Conservation (phyloP, 2,113 vertebrate species). For the Herpetotheres cachinnans region DNA sequence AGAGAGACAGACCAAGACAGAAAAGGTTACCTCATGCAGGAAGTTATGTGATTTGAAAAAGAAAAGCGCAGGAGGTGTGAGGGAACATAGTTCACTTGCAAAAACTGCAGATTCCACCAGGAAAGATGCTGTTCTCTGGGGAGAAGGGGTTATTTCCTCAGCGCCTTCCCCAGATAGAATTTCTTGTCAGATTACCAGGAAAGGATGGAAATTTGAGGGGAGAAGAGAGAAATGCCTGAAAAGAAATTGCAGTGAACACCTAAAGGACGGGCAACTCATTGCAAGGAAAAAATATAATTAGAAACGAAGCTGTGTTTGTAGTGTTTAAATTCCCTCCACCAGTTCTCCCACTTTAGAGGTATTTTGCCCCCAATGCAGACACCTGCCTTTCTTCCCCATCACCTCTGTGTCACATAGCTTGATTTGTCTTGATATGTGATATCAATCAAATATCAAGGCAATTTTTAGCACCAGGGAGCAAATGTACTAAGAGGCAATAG, state of each 20-base stretch:
- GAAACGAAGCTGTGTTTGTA: background rate
- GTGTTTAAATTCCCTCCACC: background rate
- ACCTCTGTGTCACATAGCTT: background rate
- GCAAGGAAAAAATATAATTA: background rate
- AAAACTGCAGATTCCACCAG: background rate
- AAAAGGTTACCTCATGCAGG: slow-evolving; percentile 64
- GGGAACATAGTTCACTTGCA: background rate
- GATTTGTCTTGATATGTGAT: background rate
- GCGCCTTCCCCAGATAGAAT: background rate
- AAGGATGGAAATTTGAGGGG: background rate
- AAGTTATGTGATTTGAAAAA: slow-evolving; percentile 55
- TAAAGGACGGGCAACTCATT: background rate
- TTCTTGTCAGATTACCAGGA: background rate
- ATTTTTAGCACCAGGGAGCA: background rate
- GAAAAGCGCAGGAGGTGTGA: slow-evolving; percentile 30
- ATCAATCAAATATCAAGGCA: background rate
- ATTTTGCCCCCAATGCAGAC: background rate
- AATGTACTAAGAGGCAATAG: background rate
- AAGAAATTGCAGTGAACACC: background rate
- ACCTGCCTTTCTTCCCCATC: background rate
- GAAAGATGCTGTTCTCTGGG: background rate
- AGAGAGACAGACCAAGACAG: slow-evolving; percentile 9
- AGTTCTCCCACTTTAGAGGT: background rate
- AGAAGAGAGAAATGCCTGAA: background rate
- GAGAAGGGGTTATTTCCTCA: background rate